phyloP scores from a whole-genome alignment of 2,797 vertebrate species.

The Florisuga fusca region DNA sequence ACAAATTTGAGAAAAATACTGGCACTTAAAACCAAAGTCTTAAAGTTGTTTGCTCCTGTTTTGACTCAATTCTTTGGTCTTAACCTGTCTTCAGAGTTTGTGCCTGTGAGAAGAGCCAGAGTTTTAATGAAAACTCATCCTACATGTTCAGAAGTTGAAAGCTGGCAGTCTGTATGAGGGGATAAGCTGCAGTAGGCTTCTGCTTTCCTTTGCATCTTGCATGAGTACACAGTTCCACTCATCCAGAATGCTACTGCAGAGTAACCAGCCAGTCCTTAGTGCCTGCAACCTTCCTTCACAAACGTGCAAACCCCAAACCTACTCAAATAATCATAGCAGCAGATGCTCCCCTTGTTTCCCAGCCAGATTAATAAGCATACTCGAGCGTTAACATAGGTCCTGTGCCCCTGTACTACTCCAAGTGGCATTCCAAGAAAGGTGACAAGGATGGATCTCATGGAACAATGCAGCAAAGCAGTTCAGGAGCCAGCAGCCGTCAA shows the following conservation, averaged over 20 bases:
- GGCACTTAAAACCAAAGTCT: background rate
- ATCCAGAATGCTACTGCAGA: background rate
- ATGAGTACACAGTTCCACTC: fast-evolving
- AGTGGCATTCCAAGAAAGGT: background rate
- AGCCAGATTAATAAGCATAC: background rate
- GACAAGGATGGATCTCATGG: background rate
- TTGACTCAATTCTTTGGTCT: background rate
- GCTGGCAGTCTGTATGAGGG: background rate
- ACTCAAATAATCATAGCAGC: background rate
- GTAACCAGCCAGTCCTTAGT: background rate
- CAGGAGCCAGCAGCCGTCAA: fast-evolving
- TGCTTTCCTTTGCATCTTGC: background rate
- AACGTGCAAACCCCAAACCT: background rate
- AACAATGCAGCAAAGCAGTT: background rate
- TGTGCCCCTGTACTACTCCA: background rate
- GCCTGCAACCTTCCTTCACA: background rate
- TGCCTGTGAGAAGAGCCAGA: background rate
- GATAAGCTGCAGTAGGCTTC: background rate
- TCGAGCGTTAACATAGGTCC: fast-evolving
- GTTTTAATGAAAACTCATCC: background rate
- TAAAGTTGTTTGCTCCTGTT: background rate
- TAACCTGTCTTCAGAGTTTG: background rate
- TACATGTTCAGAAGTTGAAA: background rate
- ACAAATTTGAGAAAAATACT: background rate
- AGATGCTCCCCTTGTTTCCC: background rate